Conservation (phyloP, 2,797 vertebrate genomes). For the Leptodactylus fallax region DNA sequence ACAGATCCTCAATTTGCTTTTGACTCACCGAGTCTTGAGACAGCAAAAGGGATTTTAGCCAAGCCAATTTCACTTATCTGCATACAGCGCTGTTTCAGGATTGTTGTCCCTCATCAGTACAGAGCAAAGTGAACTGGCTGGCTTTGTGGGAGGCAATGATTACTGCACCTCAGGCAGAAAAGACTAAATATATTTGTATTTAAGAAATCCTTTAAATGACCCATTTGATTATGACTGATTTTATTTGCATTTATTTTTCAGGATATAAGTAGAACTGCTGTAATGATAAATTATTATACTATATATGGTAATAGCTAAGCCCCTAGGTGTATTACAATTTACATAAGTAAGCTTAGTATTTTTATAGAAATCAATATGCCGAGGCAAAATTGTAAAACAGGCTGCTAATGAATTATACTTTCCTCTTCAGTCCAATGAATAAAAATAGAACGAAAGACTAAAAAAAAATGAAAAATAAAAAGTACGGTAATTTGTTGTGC, state of each 20-base stretch:
- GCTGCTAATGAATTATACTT: background rate
- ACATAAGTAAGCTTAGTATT: conserved; percentile 23
- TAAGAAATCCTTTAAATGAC: background rate
- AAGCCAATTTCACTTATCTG: too few relatives aligned
- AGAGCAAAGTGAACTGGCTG: too few relatives aligned
- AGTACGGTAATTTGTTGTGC: background rate
- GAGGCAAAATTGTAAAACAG: conserved; percentile 18
- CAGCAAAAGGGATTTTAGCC: too few relatives aligned
- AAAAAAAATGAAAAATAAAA: background rate
- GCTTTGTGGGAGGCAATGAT: too few relatives aligned
- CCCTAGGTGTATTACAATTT: conserved; percentile 22
- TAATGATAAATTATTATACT: conserved; percentile 2
- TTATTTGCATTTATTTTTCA: background rate
- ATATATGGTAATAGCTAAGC: background rate
- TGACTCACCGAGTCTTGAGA: too few relatives aligned
- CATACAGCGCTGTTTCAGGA: too few relatives aligned
- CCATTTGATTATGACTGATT: conserved; percentile 17
- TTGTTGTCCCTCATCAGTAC: too few relatives aligned
- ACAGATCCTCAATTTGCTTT: too few relatives aligned
- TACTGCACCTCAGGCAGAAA: background rate
- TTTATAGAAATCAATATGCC: conserved; percentile 26
- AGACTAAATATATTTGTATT: conserved; percentile 25
- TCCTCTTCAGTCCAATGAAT: background rate
- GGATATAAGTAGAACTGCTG: background rate
- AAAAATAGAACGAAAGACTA: background rate